phyloP scores from a whole-genome alignment of 2,888 invertebrate genomes.

The Mythimna impura region DNA sequence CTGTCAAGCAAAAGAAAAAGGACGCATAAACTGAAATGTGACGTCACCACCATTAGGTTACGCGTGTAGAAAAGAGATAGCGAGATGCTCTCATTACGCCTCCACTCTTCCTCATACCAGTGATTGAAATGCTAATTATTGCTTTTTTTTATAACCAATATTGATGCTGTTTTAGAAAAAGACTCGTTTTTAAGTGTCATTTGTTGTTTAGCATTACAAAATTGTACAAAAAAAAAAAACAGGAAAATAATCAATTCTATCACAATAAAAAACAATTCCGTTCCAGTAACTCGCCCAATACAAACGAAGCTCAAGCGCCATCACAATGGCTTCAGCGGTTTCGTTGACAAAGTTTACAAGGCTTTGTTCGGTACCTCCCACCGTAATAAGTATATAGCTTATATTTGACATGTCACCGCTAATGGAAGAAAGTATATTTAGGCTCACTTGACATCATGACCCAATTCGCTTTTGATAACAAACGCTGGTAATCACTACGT shows the following conservation, averaged over 20 bases:
- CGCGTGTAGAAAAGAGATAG: too few relatives aligned
- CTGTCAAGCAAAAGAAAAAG: too few relatives aligned
- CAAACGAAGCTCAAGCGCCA: slow-evolving; percentile 59
- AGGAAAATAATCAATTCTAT: too few relatives aligned
- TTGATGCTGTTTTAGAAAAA: too few relatives aligned
- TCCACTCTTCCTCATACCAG: too few relatives aligned
- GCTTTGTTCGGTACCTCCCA: slow-evolving; percentile 69
- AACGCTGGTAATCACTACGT: slow-evolving; percentile 62
- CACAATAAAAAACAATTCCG: neutral
- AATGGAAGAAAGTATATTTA: slow-evolving; percentile 78
- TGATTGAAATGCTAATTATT: too few relatives aligned
- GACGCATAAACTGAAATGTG: too few relatives aligned
- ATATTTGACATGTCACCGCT: slow-evolving; percentile 79
- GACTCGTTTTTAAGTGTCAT: too few relatives aligned
- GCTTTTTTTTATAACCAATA: too few relatives aligned
- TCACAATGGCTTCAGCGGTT: slow-evolving; percentile 70
- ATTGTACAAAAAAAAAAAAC: neutral
- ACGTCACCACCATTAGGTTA: too few relatives aligned
- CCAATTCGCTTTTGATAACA: slow-evolving; percentile 75
- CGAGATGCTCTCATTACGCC: too few relatives aligned
- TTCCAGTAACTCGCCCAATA: slow-evolving; percentile 54
- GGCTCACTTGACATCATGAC: slow-evolving; percentile 76
- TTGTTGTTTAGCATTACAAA: neutral
- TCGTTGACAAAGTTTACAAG: slow-evolving; percentile 78
- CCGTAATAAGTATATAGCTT: slow-evolving; percentile 66